Evolutionary conservation across 2,113 vertebrate genomes (phyloP).

Genomic region (Alethe castanea): DNA sequence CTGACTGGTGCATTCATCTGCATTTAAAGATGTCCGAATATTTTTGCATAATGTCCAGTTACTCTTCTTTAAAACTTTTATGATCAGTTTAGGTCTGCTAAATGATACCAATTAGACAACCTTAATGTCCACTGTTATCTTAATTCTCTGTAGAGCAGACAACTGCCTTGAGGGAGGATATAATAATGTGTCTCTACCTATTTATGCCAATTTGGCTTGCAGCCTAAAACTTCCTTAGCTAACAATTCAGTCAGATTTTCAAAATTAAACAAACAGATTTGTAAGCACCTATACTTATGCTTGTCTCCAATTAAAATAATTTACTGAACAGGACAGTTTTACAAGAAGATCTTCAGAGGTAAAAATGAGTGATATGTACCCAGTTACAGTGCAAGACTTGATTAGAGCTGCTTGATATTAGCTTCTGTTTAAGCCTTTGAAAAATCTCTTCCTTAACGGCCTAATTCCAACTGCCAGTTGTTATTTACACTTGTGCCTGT

Average conservation of each 20-base stretch:
- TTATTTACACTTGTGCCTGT: slow-evolving; percentile 9
- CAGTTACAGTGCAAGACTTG: background rate
- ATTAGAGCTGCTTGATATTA: background rate
- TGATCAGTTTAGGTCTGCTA: background rate
- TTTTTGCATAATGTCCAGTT: background rate
- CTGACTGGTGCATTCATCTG: background rate
- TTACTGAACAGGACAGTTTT: background rate
- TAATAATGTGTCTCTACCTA: background rate
- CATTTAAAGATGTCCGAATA: background rate
- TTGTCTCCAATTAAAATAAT: background rate
- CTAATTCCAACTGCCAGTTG: slow-evolving; percentile 14
- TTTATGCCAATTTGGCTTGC: background rate
- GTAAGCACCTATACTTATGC: background rate
- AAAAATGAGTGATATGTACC: background rate
- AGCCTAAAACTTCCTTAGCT: background rate
- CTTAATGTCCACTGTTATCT: background rate
- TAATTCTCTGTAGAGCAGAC: background rate
- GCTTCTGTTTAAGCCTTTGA: background rate
- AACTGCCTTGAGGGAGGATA: background rate
- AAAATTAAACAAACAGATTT: background rate
- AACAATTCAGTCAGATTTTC: background rate
- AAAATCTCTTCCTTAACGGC: background rate
- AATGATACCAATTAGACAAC: background rate
- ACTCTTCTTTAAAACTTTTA: background rate
- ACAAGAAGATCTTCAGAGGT: background rate